Base-by-base conservation (phyloP, 2,113 vertebrate genomes). In the Stictonetta naevosa region DNA sequence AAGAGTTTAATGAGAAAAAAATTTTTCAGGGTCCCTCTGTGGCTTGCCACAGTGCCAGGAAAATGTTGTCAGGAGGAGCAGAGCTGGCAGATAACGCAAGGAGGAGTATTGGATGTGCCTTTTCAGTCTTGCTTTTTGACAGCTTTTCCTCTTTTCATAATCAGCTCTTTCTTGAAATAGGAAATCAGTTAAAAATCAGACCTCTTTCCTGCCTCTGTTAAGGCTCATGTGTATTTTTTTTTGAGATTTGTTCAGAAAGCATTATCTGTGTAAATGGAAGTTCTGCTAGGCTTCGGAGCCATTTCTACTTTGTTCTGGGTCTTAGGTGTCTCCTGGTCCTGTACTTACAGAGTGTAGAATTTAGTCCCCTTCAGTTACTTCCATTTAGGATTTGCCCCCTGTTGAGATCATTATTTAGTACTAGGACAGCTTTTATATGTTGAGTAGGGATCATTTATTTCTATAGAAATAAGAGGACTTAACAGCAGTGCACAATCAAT, bases 381-480 rank as follows among this genome's bases (percentile, higher is more conserved):
- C 52, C 73, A 44, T 95, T 92, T 71, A 96, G 93, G 86, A 84
- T 36, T 96, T 83, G n/a, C 76, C 68, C 88, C 94, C 95, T 79
- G 67, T 77, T 77, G 96, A 94, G 97, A 95, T 93, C 91, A 64
- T 82, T 87, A 95, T 96, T 97, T 97, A 97, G 96, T 96, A 95
- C 71, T 92, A 86, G 86, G 96, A 79, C 76, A 91, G 87, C 95
- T 96, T 87, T 95, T 97, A 93, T 96, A 95, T 92, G 82, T 91
- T 95, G 90, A 95, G 91, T 94, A 88, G 81, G 76, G 96, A 97
- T 97, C 66, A 96, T 93, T 97, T 97, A 96, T 96, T 97, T 98
- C 97, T 97, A 93, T 86, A 90, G 95, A 93, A 97, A 93, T 74
- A 88, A 86, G 78, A 96, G 48, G 67, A 63, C 75, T 92, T 88